phyloP scores from a whole-genome alignment of 2,113 vertebrate genomes.

The Megaptera novaeangliae region DNA sequence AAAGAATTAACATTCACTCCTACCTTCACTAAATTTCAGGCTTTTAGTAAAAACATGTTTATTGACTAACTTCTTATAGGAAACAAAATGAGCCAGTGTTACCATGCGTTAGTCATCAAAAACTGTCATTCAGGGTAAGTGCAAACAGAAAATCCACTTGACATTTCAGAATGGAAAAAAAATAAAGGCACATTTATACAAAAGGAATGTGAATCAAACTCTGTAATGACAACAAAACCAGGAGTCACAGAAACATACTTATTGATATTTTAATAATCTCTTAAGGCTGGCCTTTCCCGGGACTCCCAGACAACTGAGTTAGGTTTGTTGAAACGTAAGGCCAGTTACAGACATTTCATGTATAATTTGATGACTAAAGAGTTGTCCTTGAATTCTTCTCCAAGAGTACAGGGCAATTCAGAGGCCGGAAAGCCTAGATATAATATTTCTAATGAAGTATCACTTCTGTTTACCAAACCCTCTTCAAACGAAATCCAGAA shows the following conservation, averaged over 20 bases:
- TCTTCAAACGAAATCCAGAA: slow-evolving; percentile 52
- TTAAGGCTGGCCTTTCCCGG: background rate
- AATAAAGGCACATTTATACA: slow-evolving; percentile 41
- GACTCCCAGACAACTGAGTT: background rate
- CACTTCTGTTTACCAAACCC: slow-evolving; percentile 43
- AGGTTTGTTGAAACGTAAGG: slow-evolving; percentile 50
- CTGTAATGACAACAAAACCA: slow-evolving; percentile 1
- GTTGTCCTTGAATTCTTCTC: background rate
- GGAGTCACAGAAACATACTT: slow-evolving; percentile 15
- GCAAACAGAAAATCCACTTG: slow-evolving; percentile 53
- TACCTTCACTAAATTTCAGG: background rate
- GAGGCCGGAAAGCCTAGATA: background rate
- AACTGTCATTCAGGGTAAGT: slow-evolving; percentile 5
- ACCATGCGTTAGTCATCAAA: slow-evolving; percentile 1
- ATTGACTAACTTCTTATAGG: slow-evolving; percentile 38
- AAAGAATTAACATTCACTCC: slow-evolving; percentile 41
- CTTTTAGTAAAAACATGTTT: slow-evolving; percentile 44
- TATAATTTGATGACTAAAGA: slow-evolving; percentile 49
- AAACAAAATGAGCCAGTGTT: background rate
- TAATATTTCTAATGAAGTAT: slow-evolving; percentile 58
- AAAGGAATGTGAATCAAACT: slow-evolving; percentile 43
- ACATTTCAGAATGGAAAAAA: slow-evolving; percentile 46
- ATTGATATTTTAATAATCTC: slow-evolving; percentile 35
- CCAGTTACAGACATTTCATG: slow-evolving; percentile 37
- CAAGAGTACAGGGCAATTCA: slow-evolving; percentile 58